These are phyloP conservation scores for Calephelis virginiensis DNA, from an alignment of 1,140 invertebrate genomes.

Conservation along the genomic window DNA sequence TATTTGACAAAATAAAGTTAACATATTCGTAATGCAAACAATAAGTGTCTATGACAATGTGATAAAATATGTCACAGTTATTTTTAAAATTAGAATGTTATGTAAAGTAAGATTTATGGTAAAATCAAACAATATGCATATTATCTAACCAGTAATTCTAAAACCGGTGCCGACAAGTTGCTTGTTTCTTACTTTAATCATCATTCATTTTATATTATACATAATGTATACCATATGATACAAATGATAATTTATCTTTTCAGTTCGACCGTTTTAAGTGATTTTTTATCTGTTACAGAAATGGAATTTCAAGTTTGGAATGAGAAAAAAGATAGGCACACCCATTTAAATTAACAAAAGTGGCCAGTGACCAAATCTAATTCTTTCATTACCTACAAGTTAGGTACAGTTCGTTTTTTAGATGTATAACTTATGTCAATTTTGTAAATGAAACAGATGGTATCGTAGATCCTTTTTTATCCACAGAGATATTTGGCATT, in stretches of 20 bases:
- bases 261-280: conserved; percentile 60
- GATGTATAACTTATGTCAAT: no score
- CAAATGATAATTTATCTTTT: conserved; percentile 63
- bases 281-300: conserved; percentile 52
- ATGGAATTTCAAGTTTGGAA: conserved; percentile 39
- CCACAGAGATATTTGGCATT: no score
- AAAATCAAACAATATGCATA: background rate
- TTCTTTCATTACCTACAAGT: background rate
- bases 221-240: conserved; percentile 60
- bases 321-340: conserved; percentile 28
- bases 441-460: no score
- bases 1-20: no score
- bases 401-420: no score
- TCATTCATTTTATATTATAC: conserved; percentile 60
- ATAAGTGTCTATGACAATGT: no score
- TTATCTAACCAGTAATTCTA: background rate
- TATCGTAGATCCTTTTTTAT: no score
- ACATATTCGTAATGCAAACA: no score
- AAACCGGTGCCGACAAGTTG: conserved; percentile 42
- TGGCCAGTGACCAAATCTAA: background rate
- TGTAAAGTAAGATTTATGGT: background rate
- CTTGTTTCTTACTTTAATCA: conserved; percentile 41
- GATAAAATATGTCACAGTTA: background rate
- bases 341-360: background rate
- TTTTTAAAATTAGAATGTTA: background rate